A percentile compares a stretch with the other conserved stretches of the same genome.
These are phyloP conservation scores for Sciurus carolinensis DNA, from an alignment of 2,797 vertebrate species.

Conservation along the genomic window DNA sequence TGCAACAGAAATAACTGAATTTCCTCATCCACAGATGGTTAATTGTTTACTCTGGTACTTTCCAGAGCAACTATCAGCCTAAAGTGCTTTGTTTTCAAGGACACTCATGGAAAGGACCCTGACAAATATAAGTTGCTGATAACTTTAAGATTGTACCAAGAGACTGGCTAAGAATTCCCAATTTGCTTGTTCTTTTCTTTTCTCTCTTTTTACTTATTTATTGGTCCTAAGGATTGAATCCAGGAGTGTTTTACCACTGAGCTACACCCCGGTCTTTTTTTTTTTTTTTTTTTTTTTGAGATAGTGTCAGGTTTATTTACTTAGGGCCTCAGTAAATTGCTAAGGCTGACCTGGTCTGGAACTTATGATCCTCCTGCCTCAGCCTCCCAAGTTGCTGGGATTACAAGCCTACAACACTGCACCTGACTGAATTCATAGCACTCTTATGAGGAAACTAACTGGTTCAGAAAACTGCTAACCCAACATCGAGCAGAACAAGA, in stretches of 20 bases:
- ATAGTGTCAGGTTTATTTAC: no score
- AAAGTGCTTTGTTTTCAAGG: conserved; percentile 10
- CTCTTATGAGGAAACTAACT: neutral
- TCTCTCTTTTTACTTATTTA: no score
- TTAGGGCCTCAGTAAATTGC: no score
- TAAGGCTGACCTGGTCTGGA: no score
- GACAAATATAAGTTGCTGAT: neutral
- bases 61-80: neutral
- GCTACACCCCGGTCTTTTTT: no score
- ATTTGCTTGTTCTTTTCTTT: no score
- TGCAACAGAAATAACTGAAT: conserved; percentile 26
- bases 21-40: neutral
- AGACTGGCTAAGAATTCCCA: neutral
- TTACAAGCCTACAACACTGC: no score
- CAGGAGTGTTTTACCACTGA: no score
- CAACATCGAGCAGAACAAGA: neutral
- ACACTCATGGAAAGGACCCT: neutral
- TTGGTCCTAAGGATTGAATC: no score
- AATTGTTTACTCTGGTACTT: neutral
- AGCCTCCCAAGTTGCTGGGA: no score
- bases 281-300: no score
- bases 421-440: neutral
- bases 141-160: neutral
- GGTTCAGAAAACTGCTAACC: neutral
- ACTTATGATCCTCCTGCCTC: no score